Base-by-base conservation (phyloP, 2,888 invertebrate species). In the Nipponacmea schrenckii region DNA sequence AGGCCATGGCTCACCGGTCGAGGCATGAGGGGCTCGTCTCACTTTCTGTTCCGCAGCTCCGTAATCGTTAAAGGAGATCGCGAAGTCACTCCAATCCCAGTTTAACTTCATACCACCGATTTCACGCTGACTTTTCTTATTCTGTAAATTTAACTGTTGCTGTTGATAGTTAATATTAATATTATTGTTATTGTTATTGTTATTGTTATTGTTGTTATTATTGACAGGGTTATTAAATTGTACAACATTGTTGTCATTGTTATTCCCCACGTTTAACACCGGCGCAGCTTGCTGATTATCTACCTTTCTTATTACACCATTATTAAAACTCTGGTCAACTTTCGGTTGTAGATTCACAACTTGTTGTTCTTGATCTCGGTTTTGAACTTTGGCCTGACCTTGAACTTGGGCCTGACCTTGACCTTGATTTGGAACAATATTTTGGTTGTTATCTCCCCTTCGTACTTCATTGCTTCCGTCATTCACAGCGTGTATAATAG, bases 1-100 rank as follows among this genome's bases (percentile, higher is more conserved):
- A 0, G 94, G 94, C 94, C 94, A 94, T 0, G 93, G 91, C 86
- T 92, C 91, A 0, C 94, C 94, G 0, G 85, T 81, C 4, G 83
- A 81, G 15, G 85, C 76, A 70, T 84, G 83, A 2, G 85, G 85
- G 0, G 85, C 83, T 4, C 85, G 79, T 2, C 86, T 77, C n/a
- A 84, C 85, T 72, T 88, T 86, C 79, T 83, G 83, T 73, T 84
- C 85, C 3, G 84, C 83, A 63, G 79, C 80, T 8, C 83, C 82
- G 74, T 83, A 84, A 70, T 82, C 81, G 56, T 84, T 81, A 74
- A 84, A 84, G 62, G 81, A 81, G 27, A 84, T 79, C 20, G 84
- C 80, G 74, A 86, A 86, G 68, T 86, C 86, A 62, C 79, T 81
- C 83, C 84, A 84, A 68, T 86, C 85, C 86, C 86, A 86, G 69